phyloP scores from a whole-genome alignment of 2,888 invertebrate genomes.

The Cactoblastis cactorum region DNA sequence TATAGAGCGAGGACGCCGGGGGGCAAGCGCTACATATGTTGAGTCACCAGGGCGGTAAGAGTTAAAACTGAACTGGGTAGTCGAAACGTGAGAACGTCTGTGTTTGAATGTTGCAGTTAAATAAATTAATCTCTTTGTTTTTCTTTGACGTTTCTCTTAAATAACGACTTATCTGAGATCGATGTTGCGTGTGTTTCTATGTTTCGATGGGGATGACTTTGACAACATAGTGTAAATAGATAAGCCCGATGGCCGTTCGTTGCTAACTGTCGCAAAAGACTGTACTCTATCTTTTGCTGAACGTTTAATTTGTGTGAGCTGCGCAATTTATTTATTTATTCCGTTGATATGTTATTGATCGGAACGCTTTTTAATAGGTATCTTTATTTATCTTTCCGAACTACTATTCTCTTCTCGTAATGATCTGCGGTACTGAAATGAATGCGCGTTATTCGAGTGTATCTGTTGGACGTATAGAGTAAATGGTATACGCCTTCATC shows the following conservation, averaged over 20 bases:
- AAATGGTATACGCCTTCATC: conserved; percentile 73
- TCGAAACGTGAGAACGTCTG: conserved; percentile 78
- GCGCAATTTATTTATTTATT: conserved; percentile 79
- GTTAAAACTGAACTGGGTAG: conserved; percentile 74
- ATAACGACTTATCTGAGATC: conserved; percentile 76
- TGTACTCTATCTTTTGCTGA: conserved; percentile 77
- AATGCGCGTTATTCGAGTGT: conserved; percentile 74
- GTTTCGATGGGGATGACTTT: conserved; percentile 78
- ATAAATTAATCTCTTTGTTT: conserved; percentile 72
- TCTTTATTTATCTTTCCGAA: conserved; percentile 77
- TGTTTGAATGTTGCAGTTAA: conserved; percentile 77
- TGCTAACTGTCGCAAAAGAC: conserved; percentile 79
- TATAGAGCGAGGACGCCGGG: conserved; percentile 96
- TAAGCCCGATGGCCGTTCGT: conserved; percentile 78
- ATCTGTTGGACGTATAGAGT: conserved; percentile 70
- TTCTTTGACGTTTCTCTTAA: conserved; percentile 79
- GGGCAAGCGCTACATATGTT: conserved; percentile 93
- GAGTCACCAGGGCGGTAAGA: conserved; percentile 97
- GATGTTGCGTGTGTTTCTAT: conserved; percentile 79
- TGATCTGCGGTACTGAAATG: conserved; percentile 71
- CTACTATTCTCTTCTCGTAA: conserved; percentile 72
- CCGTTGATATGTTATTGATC: conserved; percentile 69
- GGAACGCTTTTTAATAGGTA: conserved; percentile 78
- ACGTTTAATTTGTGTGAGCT: conserved; percentile 79
- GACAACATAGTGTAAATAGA: conserved; percentile 76